Conservation (phyloP, 2,797 vertebrate species). For the Macrochelys suwanniensis region DNA sequence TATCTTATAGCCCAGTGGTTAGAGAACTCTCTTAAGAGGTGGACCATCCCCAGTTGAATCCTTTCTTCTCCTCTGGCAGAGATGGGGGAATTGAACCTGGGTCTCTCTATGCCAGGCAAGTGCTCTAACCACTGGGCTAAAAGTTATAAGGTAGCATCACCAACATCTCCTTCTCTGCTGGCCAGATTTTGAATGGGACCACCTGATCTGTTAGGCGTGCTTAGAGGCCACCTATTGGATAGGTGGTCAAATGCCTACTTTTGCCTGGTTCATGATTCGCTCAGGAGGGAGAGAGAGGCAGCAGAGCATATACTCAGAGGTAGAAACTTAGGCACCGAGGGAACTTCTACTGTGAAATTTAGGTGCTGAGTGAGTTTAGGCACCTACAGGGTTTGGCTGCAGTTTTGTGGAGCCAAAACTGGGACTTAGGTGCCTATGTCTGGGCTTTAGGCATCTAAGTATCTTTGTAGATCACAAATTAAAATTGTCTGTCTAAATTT, state of each 20-base stretch:
- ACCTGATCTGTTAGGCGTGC: background rate
- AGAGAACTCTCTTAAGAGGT: background rate
- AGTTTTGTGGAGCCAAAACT: background rate
- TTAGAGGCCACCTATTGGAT: too few species aligned
- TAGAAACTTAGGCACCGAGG: background rate
- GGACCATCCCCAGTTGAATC: background rate
- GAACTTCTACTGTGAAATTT: background rate
- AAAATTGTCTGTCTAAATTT: background rate
- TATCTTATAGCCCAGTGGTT: too few species aligned
- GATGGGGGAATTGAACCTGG: background rate
- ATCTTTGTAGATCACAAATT: background rate
- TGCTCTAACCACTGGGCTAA: background rate
- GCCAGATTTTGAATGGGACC: background rate
- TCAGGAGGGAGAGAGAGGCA: background rate
- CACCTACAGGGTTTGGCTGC: background rate
- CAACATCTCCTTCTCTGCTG: background rate
- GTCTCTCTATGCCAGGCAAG: background rate
- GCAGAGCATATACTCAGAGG: background rate
- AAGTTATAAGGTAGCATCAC: background rate
- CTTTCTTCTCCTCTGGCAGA: too few species aligned
- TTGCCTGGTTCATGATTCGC: too few species aligned
- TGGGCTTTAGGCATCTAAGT: background rate
- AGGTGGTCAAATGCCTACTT: too few species aligned
- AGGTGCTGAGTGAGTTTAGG: background rate
- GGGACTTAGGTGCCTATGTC: background rate